Evolutionary conservation across 2,888 invertebrate species (phyloP), one percentile per base, ranked within the genome.

Genomic region (Zaprionus obscuricornis): DNA sequence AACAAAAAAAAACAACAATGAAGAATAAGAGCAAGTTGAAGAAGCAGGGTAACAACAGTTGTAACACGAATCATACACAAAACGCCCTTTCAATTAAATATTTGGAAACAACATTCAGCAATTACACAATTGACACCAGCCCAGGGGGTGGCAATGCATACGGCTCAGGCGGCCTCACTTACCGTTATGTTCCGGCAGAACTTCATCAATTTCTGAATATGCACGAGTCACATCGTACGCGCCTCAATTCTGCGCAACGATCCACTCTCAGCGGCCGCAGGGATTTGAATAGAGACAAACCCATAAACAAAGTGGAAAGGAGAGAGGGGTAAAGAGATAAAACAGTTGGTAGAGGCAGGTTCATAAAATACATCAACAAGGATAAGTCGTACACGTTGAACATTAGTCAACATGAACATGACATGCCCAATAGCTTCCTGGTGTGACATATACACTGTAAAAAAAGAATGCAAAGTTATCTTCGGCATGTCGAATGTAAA

Each of bases 31-130:
- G n/a, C n/a, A n/a, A n/a, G n/a, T n/a, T n/a, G n/a, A n/a, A n/a
- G n/a, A n/a, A n/a, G n/a, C n/a, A n/a, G n/a, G n/a, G n/a, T n/a
- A 65, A 43, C 66, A 65, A 56, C 52, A 67, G n/a, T n/a, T n/a
- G n/a, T n/a, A n/a, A n/a, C 51, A 47, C 51, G 51, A 65, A 5
- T 4, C 22, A 57, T 49, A 58, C 46, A 51, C 56, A 63, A 74
- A 74, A 83, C 88, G 83, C 87, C 88, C 88, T 88, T 87, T 86
- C 82, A 87, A 88, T 88, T 88, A 88, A 82, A 74, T 69, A 85
- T 76, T 74, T 69, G 85, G 69, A 83, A 88, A 87, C 88, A 83
- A 76, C 86, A 84, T 79, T 86, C 72, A 78, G 83, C 87, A 88
- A 88, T 87, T 87, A 87, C 85, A 87, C 87, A 88, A 85, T 86